phyloP scores from a whole-genome alignment of 2,888 invertebrate genomes.

The Parnassius glacialis region DNA sequence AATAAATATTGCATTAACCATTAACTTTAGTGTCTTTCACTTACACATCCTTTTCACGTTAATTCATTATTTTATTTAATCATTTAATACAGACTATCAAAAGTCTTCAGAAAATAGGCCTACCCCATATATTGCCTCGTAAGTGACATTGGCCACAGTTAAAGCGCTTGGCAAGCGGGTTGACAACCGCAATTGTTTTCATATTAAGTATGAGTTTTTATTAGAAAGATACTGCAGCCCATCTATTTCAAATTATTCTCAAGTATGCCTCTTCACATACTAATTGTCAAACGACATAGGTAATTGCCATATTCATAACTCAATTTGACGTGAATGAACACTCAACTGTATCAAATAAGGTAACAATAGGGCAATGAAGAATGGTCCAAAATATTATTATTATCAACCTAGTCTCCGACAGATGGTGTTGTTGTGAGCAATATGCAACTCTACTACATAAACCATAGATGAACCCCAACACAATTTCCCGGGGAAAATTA shows the following conservation, averaged over 20 bases:
- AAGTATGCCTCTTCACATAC: background rate
- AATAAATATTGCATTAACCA: constrained; percentile 80
- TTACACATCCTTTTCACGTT: constrained; percentile 30
- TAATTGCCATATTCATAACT: constrained; percentile 20
- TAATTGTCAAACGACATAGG: constrained; percentile 22
- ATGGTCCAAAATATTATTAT: constrained; percentile 53
- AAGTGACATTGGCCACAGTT: too few relatives aligned
- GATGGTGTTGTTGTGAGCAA: constrained; percentile 37
- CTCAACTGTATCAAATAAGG: constrained; percentile 54
- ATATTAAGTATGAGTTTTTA: too few relatives aligned
- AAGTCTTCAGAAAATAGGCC: too few relatives aligned
- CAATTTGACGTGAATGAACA: constrained; percentile 46
- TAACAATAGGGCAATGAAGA: constrained; percentile 57
- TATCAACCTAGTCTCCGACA: constrained; percentile 38
- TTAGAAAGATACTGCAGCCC: too few relatives aligned
- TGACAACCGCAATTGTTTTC: too few relatives aligned
- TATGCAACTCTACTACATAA: constrained; percentile 42
- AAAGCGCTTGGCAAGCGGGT: too few relatives aligned
- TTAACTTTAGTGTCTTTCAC: constrained; percentile 33
- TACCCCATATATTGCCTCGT: too few relatives aligned
- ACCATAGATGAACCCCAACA: constrained; percentile 39
- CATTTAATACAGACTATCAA: too few relatives aligned
- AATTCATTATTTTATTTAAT: too few relatives aligned
- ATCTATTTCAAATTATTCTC: background rate
- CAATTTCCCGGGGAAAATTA: constrained; percentile 50